phyloP scores from a whole-genome alignment of 2,797 vertebrate genomes.

The Champsocephalus esox region DNA sequence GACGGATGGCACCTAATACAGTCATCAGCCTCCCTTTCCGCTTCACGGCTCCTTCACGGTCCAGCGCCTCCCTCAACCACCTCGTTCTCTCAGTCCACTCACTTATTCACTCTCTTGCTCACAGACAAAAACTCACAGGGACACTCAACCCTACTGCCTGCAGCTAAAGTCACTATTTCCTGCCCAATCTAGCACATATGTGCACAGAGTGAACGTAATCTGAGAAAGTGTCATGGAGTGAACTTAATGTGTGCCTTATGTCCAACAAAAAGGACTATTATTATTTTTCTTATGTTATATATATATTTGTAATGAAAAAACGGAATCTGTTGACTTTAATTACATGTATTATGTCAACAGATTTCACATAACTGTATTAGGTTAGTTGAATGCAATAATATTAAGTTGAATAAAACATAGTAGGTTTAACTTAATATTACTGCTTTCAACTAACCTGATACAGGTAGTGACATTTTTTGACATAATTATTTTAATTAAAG shows the following conservation, averaged over 20 bases:
- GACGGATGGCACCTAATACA: slow-evolving; percentile 5
- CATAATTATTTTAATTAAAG: too few species aligned
- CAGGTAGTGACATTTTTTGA: too few species aligned
- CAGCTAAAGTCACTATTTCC: slow-evolving; percentile 54
- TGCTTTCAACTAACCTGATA: too few species aligned
- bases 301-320: too few species aligned
- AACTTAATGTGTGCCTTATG: slow-evolving; percentile 17
- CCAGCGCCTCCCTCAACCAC: background rate
- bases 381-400: too few species aligned
- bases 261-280: background rate
- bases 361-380: too few species aligned
- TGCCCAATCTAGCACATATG: slow-evolving; percentile 42
- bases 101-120: slow-evolving; percentile 29
- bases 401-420: too few species aligned
- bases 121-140: slow-evolving; percentile 25
- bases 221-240: slow-evolving; percentile 44
- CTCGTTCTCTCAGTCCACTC: slow-evolving; percentile 8
- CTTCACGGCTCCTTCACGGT: slow-evolving; percentile 17
- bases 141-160: slow-evolving; percentile 39
- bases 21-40: background rate
- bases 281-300: background rate
- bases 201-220: slow-evolving; percentile 60
- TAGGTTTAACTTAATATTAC: too few species aligned
- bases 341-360: too few species aligned
- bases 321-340: too few species aligned